Evolutionary conservation across 1,140 invertebrate genomes (phyloP), one percentile per base, ranked within the genome.

Genomic region (Muscidifurax raptorellus): DNA sequence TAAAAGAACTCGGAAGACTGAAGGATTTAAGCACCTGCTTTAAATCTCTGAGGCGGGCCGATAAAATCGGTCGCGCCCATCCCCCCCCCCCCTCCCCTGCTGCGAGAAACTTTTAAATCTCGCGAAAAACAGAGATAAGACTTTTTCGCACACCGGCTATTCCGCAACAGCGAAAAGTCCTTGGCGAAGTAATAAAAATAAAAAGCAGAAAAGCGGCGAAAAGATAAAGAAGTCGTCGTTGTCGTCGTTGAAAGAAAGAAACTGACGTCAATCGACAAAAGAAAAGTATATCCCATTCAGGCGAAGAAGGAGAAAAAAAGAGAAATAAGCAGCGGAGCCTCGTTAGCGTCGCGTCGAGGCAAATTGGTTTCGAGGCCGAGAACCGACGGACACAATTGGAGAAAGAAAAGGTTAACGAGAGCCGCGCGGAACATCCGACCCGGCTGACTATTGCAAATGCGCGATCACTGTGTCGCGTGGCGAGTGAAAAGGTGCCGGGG

Each of bases 381-480:
- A 12, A 52, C 71, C 82, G 66, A 71, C 30, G 69, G 76, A 69
- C 76, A 83, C 18, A 83, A 84, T 85, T 4, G 27, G 64, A 27
- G 2, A 86, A 78, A 47, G 86, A 87, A 89, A 87, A 87, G 82
- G 87, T 83, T 78, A 82, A 81, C 74, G 75, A 86, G 36, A 59
- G 6, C 10, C 27, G 15, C 13, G 10, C 25, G 28, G 74, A 77
- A 78, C 76, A 32, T 40, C 74, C 30, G 30, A 71, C 40, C n/a
- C n/a, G 1, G 25, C 71, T 27, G n/a, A 64, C 44, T 59, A 75
- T 22, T 75, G 28, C 18, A 82, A 81, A 74, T 72, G 18, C 69
- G 3, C 32, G 36, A 40, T 40, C 36, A 40, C 36, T 40, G 36
- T 10, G 36, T 40, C 7, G 59, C 0, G n/a, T 18, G 59, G 59